These are phyloP conservation scores for Drosophila aff. DNA, from an alignment of 1,140 invertebrate genomes.

Conservation along the genomic window DNA sequence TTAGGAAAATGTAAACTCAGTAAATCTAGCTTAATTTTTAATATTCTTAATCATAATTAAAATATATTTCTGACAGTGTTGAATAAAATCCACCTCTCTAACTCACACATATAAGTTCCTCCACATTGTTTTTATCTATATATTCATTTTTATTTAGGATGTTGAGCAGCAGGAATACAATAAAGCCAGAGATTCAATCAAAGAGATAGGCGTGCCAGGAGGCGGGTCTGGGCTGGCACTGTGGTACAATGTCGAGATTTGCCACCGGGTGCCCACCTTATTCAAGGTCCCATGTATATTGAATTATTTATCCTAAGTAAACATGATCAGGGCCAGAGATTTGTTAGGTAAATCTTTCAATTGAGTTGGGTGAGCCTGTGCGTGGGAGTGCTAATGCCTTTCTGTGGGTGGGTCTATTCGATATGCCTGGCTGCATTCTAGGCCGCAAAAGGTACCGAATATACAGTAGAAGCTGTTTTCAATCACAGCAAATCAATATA, in stretches of 20 bases:
- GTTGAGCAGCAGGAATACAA: slow-evolving; percentile 48
- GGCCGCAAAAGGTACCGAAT: slow-evolving; percentile 18
- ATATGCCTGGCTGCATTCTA: slow-evolving; percentile 40
- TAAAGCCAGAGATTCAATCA: slow-evolving; percentile 72
- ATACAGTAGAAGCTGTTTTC: slow-evolving; percentile 41
- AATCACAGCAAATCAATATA: slow-evolving; percentile 62
- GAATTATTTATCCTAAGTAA: slow-evolving; percentile 83
- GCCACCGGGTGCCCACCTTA: slow-evolving; percentile 35
- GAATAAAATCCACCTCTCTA: neutral
- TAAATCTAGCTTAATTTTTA: neutral
- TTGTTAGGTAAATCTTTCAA: slow-evolving; percentile 74
- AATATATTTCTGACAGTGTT: neutral
- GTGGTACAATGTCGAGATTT: slow-evolving; percentile 15
- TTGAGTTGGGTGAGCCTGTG: slow-evolving; percentile 34
- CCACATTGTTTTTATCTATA: slow-evolving; percentile 34
- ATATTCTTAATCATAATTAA: neutral
- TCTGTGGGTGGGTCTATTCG: slow-evolving; percentile 27
- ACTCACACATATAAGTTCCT: neutral
- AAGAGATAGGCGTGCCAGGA: slow-evolving; percentile 53
- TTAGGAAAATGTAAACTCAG: neutral
- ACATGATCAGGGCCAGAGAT: slow-evolving; percentile 75
- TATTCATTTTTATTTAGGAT: slow-evolving; percentile 59
- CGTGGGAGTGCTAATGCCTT: slow-evolving; percentile 21
- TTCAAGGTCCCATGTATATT: slow-evolving; percentile 64
- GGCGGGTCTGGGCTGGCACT: slow-evolving; percentile 26